A percentile compares a stretch with the other conserved stretches of the same genome.
Conservation (phyloP, 2,113 vertebrate species). For the Odocoileus virginianus region DNA sequence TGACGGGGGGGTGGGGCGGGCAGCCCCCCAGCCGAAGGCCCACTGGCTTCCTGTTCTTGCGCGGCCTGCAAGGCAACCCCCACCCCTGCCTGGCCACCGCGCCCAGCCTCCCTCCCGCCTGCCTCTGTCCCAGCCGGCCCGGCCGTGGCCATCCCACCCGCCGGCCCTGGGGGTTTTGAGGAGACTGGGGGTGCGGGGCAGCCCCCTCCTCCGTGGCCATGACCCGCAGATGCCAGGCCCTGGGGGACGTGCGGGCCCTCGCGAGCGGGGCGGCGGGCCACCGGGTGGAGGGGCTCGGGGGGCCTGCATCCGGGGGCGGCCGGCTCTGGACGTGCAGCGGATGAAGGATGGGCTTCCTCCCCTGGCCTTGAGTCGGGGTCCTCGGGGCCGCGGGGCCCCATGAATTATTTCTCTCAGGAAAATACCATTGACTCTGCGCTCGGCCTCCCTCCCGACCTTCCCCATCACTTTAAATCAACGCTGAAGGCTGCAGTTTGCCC, state of each 20-base stretch:
- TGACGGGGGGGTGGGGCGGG: neutral
- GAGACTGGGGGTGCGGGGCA: neutral
- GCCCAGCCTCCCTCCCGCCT: neutral
- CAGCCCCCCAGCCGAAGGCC: neutral
- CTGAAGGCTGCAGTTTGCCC: conserved; percentile 6
- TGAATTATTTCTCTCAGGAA: conserved; percentile 69
- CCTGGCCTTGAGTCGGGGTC: conserved; percentile 39
- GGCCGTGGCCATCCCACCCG: neutral
- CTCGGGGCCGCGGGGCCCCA: conserved; percentile 4
- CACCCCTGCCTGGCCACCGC: neutral
- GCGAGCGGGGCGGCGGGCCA: neutral
- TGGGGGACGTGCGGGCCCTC: rapidly evolving
- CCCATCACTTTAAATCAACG: conserved; percentile 55
- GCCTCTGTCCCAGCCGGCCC: neutral
- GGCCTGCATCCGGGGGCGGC: neutral
- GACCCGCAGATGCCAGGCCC: neutral
- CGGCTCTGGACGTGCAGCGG: neutral
- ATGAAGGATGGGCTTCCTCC: conserved; percentile 33
- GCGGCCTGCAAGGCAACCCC: neutral
- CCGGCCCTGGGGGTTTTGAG: neutral
- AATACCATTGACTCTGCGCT: neutral
- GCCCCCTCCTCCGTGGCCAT: neutral
- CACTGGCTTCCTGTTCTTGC: neutral
- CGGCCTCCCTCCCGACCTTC: conserved; percentile 41
- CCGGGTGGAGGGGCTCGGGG: neutral